Evolutionary conservation across 1,140 invertebrate genomes (phyloP).

Genomic region (Megalonaias nervosa): DNA sequence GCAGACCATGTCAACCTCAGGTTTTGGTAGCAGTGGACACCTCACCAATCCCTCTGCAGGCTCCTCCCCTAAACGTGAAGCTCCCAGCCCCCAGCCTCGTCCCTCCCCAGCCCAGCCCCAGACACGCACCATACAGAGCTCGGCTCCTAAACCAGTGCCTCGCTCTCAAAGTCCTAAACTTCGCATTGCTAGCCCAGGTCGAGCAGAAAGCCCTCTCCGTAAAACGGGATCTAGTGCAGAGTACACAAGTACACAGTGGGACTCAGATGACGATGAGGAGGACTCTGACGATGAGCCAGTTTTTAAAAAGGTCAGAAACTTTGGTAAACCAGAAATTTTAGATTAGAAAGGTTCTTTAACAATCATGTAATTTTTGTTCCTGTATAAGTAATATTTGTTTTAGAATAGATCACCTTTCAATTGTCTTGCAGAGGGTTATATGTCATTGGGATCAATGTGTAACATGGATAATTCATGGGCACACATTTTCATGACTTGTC

Average conservation of each 20-base stretch:
- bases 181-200: conserved; percentile 1
- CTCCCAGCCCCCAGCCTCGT: conserved; percentile 28
- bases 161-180: conserved; percentile 30
- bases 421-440: no score
- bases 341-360: no score
- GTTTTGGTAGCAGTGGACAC: conserved; percentile 26
- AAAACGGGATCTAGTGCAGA: conserved; percentile 57
- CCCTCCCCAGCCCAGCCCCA: conserved; percentile 8
- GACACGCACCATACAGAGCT: conserved; percentile 1
- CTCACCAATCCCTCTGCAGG: no score
- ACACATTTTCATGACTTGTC: no score
- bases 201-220: conserved; percentile 24
- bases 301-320: conserved; percentile 15
- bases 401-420: no score
- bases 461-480: no score
- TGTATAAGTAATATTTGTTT: no score
- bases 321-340: no score
- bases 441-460: no score
- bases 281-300: conserved; percentile 43
- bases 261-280: conserved; percentile 51
- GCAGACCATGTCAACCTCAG: conserved; percentile 32
- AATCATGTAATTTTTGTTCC: no score
- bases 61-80: conserved; percentile 13
- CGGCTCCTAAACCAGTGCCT: conserved; percentile 39
- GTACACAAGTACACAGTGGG: conserved; percentile 65